Evolutionary conservation across 2,113 vertebrate species (phyloP).

Genomic region (Grus americana): DNA sequence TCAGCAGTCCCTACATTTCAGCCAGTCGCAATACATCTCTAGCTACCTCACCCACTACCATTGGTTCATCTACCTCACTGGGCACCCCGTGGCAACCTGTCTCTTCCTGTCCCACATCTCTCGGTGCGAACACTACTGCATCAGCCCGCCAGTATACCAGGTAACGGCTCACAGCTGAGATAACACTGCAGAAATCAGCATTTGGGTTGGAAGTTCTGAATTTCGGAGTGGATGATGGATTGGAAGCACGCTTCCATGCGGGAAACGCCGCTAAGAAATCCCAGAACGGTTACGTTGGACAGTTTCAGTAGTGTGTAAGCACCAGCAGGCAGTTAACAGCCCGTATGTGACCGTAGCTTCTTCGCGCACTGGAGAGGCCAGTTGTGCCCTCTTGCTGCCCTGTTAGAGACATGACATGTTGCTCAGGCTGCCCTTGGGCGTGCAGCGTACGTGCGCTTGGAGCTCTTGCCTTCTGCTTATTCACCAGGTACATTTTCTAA

Average conservation of each 20-base stretch:
- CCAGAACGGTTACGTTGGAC: not conserved
- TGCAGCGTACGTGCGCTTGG: not conserved
- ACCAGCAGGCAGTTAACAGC: not conserved
- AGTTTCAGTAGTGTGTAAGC: not conserved
- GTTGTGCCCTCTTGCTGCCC: not conserved
- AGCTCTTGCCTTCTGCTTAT: not conserved
- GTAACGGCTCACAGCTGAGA: conserved; percentile 60
- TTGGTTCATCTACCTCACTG: conserved; percentile 72
- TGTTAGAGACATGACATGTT: not conserved
- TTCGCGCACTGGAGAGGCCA: not conserved
- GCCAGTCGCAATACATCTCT: conserved; percentile 76
- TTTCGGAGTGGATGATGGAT: not conserved
- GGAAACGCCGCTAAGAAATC: not conserved
- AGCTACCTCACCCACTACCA: conserved; percentile 77
- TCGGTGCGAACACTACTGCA: conserved; percentile 65
- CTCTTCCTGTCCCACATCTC: conserved; percentile 69
- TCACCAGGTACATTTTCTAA: not conserved
- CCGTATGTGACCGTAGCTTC: fast-evolving
- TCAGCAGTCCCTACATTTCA: conserved; percentile 78
- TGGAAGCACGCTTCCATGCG: not conserved
- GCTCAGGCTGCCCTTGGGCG: not conserved
- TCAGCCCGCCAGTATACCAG: conserved; percentile 58
- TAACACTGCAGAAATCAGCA: not conserved
- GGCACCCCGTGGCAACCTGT: conserved; percentile 73
- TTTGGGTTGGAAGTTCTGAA: conserved; percentile 9